Evolutionary conservation across 1,140 invertebrate genomes (phyloP), one percentile per base, ranked within the genome.

Genomic region (Ylistrum balloti): DNA sequence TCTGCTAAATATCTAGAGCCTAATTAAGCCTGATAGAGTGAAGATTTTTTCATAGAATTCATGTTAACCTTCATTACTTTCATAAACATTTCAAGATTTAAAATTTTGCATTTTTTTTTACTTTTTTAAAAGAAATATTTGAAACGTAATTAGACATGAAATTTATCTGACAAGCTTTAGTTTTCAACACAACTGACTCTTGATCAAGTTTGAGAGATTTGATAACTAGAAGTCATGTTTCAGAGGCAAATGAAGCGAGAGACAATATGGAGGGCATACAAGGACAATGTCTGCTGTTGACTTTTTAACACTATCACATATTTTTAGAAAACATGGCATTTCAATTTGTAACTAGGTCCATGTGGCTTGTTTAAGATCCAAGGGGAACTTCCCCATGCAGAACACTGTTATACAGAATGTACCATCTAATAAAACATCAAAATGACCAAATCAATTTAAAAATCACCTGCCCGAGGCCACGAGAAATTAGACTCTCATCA

Each of bases 401-500:
- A 56, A 56, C 45, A 56, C 13, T 11, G 7, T 20, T 7, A 56
- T 5, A 74, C 56, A 28, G 56, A 5, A 28, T 28, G 28, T 74
- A 74, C 56, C 56, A 74, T 74, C 56, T 74, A 74, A 28, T 74
- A 74, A 74, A 74, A 74, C 56, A 74, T 11, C 0, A 5, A 28
- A 17, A 74, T 74, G 56, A 74, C 56, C 56, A 28, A 74, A 2
- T 28, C 5, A n/a, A 74, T 74, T 74, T 28, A 28, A 74, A 74
- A 74, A 74, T 74, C 56, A 74, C 56, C 56, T n/a, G 56, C n/a
- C 56, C 56, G n/a, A 9, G 28, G 56, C 22, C 1, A 28, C 5
- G n/a, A 74, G 56, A 74, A 74, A 74, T 74, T 74, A 74, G 56
- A 74, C 22, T 74, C 56, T 74, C 56, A 74, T 74, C 56, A 74